phyloP scores from a whole-genome alignment of 2,888 invertebrate genomes.

The Smittia aterrima region DNA sequence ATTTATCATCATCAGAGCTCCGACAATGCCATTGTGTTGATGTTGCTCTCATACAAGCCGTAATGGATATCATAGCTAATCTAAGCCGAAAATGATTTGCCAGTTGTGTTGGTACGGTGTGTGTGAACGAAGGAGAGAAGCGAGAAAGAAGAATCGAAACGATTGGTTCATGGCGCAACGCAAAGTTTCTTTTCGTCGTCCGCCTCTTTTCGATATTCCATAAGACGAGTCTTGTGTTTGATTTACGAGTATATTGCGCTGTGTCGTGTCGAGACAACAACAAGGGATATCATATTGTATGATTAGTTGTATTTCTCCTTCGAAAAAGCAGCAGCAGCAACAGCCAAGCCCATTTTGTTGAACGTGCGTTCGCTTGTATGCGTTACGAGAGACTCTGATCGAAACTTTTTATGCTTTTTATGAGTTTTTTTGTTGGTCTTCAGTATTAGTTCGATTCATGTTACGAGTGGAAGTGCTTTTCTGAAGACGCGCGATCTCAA shows the following conservation, averaged over 20 bases:
- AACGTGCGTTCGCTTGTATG: constrained; percentile 6
- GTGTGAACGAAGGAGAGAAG: constrained; percentile 29
- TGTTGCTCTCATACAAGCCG: neutral
- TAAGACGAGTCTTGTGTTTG: neutral
- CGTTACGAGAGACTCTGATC: neutral
- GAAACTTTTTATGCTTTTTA: constrained; percentile 27
- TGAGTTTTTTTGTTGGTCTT: constrained; percentile 15
- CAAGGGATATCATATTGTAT: constrained; percentile 37
- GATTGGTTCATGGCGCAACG: constrained; percentile 35
- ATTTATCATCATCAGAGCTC: constrained; percentile 39
- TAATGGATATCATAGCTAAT: constrained; percentile 38
- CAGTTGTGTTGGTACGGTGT: constrained; percentile 7
- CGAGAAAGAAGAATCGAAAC: constrained; percentile 9
- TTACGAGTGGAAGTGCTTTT: constrained; percentile 28
- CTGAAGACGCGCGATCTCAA: constrained; percentile 12
- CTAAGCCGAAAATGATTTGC: neutral
- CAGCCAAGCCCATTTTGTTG: constrained; percentile 34
- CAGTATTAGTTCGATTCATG: constrained; percentile 35
- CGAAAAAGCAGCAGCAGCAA: neutral
- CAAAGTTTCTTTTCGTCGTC: constrained; percentile 19
- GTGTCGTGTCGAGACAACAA: neutral
- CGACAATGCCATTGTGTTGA: constrained; percentile 30
- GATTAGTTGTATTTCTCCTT: constrained; percentile 39
- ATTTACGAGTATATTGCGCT: neutral
- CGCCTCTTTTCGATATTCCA: constrained; percentile 35